Evolutionary conservation across 1,140 invertebrate species (phyloP).

Genomic region (Tenebrio molitor): DNA sequence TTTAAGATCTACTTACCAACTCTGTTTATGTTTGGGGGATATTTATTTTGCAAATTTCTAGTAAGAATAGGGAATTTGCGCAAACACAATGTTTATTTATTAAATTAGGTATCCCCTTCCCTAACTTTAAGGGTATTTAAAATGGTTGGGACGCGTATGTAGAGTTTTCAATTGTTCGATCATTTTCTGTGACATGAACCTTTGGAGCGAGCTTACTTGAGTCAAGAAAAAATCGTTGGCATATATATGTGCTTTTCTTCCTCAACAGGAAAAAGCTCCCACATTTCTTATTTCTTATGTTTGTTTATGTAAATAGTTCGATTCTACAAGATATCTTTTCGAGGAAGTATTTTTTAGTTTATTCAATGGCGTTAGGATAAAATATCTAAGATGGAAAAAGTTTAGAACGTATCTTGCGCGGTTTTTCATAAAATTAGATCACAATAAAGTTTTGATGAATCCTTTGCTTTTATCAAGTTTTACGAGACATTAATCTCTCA

Average conservation of each 20-base stretch:
- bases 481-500: constrained; percentile 28
- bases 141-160: too few species aligned
- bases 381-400: too few species aligned
- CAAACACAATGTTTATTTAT: too few species aligned
- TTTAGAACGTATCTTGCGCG: background rate
- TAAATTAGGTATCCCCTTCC: too few species aligned
- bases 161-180: too few species aligned
- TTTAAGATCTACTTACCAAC: background rate
- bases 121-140: too few species aligned
- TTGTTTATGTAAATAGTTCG: constrained; percentile 23
- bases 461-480: constrained; percentile 26
- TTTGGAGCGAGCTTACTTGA: constrained; percentile 10
- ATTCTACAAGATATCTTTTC: background rate
- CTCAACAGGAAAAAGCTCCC: background rate
- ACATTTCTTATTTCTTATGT: constrained; percentile 1
- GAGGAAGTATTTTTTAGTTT: background rate
- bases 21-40: background rate
- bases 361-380: background rate
- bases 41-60: constrained; percentile 5
- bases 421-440: constrained; percentile 17
- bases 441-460: constrained; percentile 33
- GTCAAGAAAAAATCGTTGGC: constrained; percentile 4
- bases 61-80: background rate
- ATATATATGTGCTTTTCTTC: constrained; percentile 20
- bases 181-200: too few species aligned